Evolutionary conservation across 2,888 invertebrate genomes (phyloP).

Genomic region (Drosophila parthenogenetica): DNA sequence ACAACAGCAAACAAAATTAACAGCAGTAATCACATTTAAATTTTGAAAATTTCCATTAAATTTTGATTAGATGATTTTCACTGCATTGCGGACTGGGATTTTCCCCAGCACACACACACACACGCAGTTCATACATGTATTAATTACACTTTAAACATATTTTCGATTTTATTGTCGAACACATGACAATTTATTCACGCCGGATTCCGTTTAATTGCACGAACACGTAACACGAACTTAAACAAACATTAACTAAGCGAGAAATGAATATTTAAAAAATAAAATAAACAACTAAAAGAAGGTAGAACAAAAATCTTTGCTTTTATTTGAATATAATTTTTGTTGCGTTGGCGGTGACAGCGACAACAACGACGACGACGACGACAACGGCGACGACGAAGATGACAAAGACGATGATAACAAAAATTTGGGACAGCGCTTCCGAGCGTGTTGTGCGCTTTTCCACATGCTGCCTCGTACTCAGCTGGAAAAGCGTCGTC

Average conservation of each 20-base stretch:
- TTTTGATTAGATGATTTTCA: background rate
- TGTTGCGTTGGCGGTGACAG: slow-evolving; percentile 31
- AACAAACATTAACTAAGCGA: slow-evolving; percentile 12
- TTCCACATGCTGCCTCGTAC: slow-evolving; percentile 73
- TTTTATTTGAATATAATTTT: slow-evolving; percentile 6
- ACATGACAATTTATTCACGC: slow-evolving; percentile 22
- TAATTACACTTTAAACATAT: slow-evolving; percentile 30
- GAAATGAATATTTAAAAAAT: slow-evolving; percentile 1
- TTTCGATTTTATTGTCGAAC: slow-evolving; percentile 30
- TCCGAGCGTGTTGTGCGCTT: slow-evolving; percentile 68
- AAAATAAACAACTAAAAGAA: slow-evolving; percentile 22
- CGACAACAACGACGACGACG: slow-evolving; percentile 11
- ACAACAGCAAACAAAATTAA: slow-evolving; percentile 3
- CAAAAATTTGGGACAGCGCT: slow-evolving; percentile 42
- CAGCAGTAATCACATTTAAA: slow-evolving; percentile 12
- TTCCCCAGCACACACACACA: slow-evolving; percentile 6
- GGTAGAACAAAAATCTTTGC: slow-evolving; percentile 1
- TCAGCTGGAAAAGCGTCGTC: slow-evolving; percentile 72
- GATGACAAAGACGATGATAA: slow-evolving; percentile 33
- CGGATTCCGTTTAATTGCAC: slow-evolving; percentile 16
- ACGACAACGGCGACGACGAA: slow-evolving; percentile 15
- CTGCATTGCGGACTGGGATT: background rate
- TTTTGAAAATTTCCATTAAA: slow-evolving; percentile 8
- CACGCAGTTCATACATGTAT: slow-evolving; percentile 2
- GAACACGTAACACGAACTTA: slow-evolving; percentile 17